phyloP scores from a whole-genome alignment of 2,113 vertebrate genomes.

The Oreochromis tanganicae region DNA sequence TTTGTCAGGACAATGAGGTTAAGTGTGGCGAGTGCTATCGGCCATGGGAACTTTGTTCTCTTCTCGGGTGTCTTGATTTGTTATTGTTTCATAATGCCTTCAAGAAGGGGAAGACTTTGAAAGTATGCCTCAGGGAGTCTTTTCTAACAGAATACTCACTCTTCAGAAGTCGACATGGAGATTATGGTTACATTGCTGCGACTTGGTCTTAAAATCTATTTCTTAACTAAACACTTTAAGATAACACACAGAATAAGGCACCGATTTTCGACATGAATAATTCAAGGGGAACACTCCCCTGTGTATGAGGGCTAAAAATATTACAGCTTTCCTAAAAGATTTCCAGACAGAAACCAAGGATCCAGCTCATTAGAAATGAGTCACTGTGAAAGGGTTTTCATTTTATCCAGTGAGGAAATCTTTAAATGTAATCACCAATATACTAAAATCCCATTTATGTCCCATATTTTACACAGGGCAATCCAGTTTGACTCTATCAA shows the following conservation, averaged over 20 bases:
- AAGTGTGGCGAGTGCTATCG: slow-evolving; percentile 55
- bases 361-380: slow-evolving; percentile 24
- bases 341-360: slow-evolving; percentile 47
- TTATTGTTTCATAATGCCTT: slow-evolving; percentile 53
- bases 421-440: slow-evolving; percentile 2
- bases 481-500: slow-evolving; percentile 15
- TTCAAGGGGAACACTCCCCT: slow-evolving; percentile 34
- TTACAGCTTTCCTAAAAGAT: slow-evolving; percentile 30
- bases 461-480: slow-evolving; percentile 42
- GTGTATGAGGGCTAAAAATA: slow-evolving; percentile 41
- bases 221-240: slow-evolving; percentile 52
- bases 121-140: slow-evolving; percentile 27
- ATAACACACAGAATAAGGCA: slow-evolving; percentile 43
- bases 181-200: slow-evolving; percentile 24
- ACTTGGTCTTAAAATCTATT: slow-evolving; percentile 32
- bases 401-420: slow-evolving; percentile 12
- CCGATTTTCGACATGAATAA: slow-evolving; percentile 45
- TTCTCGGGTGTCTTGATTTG: slow-evolving; percentile 53
- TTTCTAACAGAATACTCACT: slow-evolving; percentile 3
- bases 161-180: slow-evolving; percentile 31
- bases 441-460: slow-evolving; percentile 13
- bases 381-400: slow-evolving; percentile 8
- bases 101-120: slow-evolving; percentile 12
- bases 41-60: slow-evolving; percentile 62
- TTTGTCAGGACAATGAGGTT: slow-evolving; percentile 56